These are phyloP conservation scores for Mnemiopsis leidyi DNA, from an alignment of 37 sponge, comb jelly and placozoan genomes.

Conservation along the genomic window DNA sequence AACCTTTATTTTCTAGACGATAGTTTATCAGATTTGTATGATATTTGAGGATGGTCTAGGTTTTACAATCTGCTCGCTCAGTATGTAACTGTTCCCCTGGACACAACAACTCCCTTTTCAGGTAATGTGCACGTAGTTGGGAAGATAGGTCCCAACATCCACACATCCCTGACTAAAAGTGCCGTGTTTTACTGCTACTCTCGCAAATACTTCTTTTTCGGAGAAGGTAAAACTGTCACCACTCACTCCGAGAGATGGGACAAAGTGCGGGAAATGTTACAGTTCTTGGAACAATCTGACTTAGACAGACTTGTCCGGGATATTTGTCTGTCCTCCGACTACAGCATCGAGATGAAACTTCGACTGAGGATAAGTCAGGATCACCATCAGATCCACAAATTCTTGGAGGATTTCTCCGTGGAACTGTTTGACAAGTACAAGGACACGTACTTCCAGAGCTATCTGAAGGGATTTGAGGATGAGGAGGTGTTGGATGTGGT, in stretches of 20 bases:
- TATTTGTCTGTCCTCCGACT: not conserved
- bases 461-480: not conserved
- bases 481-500: constrained; percentile 42
- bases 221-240: constrained; percentile 2
- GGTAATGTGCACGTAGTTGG: constrained; percentile 34
- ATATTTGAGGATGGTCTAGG: no score
- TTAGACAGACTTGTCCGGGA: not conserved
- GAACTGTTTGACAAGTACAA: not conserved
- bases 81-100: no score
- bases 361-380: not conserved
- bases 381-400: not conserved
- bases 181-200: constrained; percentile 42
- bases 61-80: no score
- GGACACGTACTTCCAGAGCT: constrained; percentile 24
- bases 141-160: constrained; percentile 18
- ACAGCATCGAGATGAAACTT: not conserved
- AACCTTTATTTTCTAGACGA: no score
- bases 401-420: not conserved
- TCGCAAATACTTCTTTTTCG: constrained; percentile 17
- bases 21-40: no score
- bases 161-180: constrained; percentile 19
- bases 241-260: not conserved
- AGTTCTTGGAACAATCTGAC: not conserved
- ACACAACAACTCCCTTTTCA: no score
- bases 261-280: not conserved